A percentile compares a stretch with the other conserved stretches of the same genome.
These are phyloP conservation scores for Conopomorpha cramerella DNA, from an alignment of 1,140 invertebrate species.

Conservation along the genomic window DNA sequence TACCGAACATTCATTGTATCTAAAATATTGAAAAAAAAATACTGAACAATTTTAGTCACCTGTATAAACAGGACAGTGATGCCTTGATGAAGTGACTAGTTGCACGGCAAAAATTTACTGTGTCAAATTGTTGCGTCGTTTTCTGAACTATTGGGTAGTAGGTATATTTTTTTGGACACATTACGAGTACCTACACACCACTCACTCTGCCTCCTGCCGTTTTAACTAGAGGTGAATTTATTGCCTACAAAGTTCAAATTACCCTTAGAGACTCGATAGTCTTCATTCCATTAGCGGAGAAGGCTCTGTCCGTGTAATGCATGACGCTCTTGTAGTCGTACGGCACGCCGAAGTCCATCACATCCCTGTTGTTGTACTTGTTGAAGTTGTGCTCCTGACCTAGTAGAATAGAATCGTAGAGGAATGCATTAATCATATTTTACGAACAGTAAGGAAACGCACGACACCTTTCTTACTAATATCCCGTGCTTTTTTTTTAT, in stretches of 20 bases:
- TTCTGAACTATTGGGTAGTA: too few species aligned
- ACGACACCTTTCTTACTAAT: too few species aligned
- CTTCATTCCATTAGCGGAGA: conserved; percentile 66
- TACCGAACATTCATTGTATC: too few species aligned
- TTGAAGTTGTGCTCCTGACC: conserved; percentile 71
- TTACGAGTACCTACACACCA: conserved; percentile 2
- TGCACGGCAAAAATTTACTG: not conserved
- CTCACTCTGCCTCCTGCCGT: too few species aligned
- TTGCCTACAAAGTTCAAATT: conserved; percentile 6
- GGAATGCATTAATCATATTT: not conserved
- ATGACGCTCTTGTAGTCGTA: conserved; percentile 77
- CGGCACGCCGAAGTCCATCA: conserved; percentile 64
- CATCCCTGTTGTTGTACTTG: conserved; percentile 67
- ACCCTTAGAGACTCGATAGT: conserved; percentile 67
- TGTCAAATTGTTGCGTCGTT: not conserved
- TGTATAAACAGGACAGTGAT: too few species aligned
- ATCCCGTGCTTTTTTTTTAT: too few species aligned
- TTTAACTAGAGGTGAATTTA: too few species aligned
- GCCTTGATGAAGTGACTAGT: not conserved
- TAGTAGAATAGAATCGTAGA: conserved; percentile 9
- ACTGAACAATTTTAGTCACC: too few species aligned
- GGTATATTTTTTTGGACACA: too few species aligned
- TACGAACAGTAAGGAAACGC: too few species aligned
- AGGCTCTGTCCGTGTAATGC: conserved; percentile 72
- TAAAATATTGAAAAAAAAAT: not conserved